phyloP scores from a whole-genome alignment of 2,888 invertebrate species.

The Caenorhabditis sulstoni region DNA sequence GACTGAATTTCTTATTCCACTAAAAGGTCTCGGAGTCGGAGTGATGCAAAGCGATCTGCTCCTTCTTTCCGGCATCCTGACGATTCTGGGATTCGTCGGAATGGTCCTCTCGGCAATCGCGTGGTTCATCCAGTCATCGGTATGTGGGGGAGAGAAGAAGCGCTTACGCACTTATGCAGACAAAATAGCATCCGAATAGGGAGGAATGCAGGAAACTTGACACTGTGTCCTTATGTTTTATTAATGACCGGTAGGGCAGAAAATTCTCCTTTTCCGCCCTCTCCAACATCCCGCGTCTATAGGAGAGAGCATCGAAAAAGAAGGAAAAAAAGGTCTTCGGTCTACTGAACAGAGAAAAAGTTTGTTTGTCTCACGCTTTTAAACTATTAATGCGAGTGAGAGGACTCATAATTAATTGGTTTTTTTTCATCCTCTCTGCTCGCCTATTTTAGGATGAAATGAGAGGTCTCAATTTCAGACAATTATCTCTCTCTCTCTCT shows the following conservation, averaged over 20 bases:
- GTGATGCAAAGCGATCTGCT: conserved; percentile 65
- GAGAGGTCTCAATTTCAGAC: neutral
- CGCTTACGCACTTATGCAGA: conserved; percentile 10
- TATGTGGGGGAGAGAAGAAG: conserved; percentile 28
- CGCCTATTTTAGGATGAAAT: too few species aligned
- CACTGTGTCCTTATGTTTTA: conserved; percentile 28
- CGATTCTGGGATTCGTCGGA: conserved; percentile 65
- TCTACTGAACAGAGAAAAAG: conserved; percentile 3
- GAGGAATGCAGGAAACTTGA: conserved; percentile 25
- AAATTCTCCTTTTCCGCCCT: conserved; percentile 22
- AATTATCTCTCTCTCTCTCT: conserved; percentile 17
- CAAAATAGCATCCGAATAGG: conserved; percentile 1
- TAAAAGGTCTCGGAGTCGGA: conserved; percentile 64
- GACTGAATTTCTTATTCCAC: too few species aligned
- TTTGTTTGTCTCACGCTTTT: conserved; percentile 50
- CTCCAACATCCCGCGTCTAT: too few species aligned
- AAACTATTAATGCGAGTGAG: conserved; percentile 41
- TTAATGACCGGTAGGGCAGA: conserved; percentile 43
- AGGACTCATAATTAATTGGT: conserved; percentile 41
- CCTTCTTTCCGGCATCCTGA: conserved; percentile 61
- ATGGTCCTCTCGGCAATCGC: conserved; percentile 67
- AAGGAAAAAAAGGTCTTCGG: conserved; percentile 5
- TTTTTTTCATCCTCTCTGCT: neutral
- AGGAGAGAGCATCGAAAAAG: neutral
- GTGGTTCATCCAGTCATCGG: conserved; percentile 67